Evolutionary conservation across 2,797 vertebrate species (phyloP).

Genomic region (Oryzias dopingdopingensis): DNA sequence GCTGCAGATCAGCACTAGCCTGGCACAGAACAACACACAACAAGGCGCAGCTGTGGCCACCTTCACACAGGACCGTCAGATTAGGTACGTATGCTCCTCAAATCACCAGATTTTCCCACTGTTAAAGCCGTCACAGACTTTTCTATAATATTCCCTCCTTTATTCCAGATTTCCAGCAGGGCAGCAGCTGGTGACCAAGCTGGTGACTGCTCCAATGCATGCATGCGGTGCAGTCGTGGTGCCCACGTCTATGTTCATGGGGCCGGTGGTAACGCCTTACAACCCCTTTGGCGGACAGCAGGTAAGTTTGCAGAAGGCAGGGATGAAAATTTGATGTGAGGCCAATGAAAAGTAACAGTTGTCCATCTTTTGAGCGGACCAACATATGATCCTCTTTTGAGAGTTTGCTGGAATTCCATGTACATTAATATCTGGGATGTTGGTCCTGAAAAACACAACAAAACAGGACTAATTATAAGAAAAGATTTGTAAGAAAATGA

Average conservation of each 20-base stretch:
- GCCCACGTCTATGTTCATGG: constrained; percentile 99
- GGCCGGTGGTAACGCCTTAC: constrained; percentile 94
- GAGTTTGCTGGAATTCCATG: too few species aligned
- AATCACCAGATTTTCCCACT: not conserved
- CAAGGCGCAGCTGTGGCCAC: constrained; percentile 84
- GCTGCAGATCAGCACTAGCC: constrained; percentile 88
- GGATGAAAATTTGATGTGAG: too few species aligned
- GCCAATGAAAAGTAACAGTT: too few species aligned
- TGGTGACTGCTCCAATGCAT: constrained; percentile 89
- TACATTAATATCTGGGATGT: too few species aligned
- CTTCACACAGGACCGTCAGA: constrained; percentile 89
- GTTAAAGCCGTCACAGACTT: not conserved
- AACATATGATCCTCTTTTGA: too few species aligned
- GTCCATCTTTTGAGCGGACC: too few species aligned
- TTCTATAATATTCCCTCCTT: not conserved
- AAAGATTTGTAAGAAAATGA: too few species aligned
- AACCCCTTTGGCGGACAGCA: constrained; percentile 79
- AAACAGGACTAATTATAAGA: too few species aligned
- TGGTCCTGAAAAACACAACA: too few species aligned
- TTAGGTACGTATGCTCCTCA: constrained; percentile 72
- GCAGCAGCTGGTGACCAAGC: constrained; percentile 95
- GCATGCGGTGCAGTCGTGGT: constrained; percentile 95
- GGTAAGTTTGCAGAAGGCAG: constrained; percentile 40
- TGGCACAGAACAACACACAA: constrained; percentile 85
- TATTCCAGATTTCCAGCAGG: constrained; percentile 89